Base-by-base conservation (phyloP, 2,888 invertebrate species). In the Mechanitis messenoides region DNA sequence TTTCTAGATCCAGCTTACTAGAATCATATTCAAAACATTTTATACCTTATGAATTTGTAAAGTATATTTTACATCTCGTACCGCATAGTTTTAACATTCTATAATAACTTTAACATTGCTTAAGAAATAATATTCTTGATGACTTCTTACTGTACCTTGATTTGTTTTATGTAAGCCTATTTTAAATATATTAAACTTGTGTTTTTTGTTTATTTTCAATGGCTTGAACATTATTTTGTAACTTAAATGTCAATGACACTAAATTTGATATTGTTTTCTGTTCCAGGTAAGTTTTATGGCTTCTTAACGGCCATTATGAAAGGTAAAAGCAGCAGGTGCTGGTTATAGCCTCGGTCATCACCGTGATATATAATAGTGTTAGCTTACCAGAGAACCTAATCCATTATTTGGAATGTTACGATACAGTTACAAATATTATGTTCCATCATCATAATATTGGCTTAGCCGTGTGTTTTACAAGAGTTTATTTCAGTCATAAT, bases 271-370 rank as follows among this genome's bases (percentile, higher is more conserved):
- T 66, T 65, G 60, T 70, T 67, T 64, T 70, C 68, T 72, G 68
- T 73, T 70, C 56, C 72, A 71, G 73, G 72, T 72, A 71, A 72
- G 71, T 73, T 71, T 71, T 69, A 68, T 65, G 66, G 59, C 68
- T 61, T 61, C 68, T 65, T 68, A 64, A 66, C 60, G 50, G 67
- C 65, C 61, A 65, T 63, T 68, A 71, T 63, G 66, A 67, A 65
- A 68, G 68, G 65, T 60, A 56, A 58, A 68, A 63, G 63, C 61
- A 63, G 65, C 71, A 72, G 68, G 65, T 71, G 71, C 59, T 53
- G 56, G 65, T 69, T 69, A 71, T 66, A 64, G 69, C 61, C 61
- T 56, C 50, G 64, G 66, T 60, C 65, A 64, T 66, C 53, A 61
- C 50, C 33, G 60, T 57, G 59, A 68, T 63, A 63, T 65, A 66